These are phyloP conservation scores for Polydesmus complanatus DNA, from an alignment of 2,888 invertebrate genomes.

Conservation along the genomic window DNA sequence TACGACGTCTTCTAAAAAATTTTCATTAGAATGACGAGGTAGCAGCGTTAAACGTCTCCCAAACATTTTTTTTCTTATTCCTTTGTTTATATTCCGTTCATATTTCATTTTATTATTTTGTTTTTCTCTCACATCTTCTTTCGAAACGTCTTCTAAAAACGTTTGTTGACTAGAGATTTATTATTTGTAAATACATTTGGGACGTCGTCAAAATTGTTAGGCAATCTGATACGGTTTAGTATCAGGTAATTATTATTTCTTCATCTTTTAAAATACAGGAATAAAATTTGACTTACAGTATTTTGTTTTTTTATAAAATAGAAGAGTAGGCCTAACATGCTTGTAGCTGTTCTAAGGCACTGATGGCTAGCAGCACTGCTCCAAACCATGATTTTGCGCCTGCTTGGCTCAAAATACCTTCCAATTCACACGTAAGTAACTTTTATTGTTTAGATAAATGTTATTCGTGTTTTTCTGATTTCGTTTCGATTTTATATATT, in stretches of 20 bases:
- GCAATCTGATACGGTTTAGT: background rate
- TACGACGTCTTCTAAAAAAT: no score
- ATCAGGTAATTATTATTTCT: background rate
- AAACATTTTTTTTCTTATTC: background rate
- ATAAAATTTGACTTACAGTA: no score
- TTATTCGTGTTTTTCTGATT: background rate
- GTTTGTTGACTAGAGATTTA: background rate
- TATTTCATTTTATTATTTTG: background rate
- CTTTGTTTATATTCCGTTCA: background rate
- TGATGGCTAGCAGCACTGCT: slow-evolving; percentile 27
- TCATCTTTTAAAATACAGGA: background rate
- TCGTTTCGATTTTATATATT: background rate
- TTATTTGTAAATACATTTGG: background rate
- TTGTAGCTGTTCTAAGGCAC: slow-evolving; percentile 12
- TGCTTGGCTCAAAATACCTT: slow-evolving; percentile 35
- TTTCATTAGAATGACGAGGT: background rate
- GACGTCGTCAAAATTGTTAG: background rate
- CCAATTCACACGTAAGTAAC: slow-evolving; percentile 27
- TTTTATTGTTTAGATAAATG: no score
- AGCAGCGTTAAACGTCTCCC: background rate
- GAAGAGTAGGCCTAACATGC: slow-evolving; percentile 11
- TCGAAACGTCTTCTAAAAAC: no score
- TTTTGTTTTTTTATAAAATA: background rate
- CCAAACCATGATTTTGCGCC: slow-evolving; percentile 36
- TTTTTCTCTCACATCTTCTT: background rate